A percentile compares a stretch with the other conserved stretches of the same genome.
phyloP scores from a whole-genome alignment of 1,140 invertebrate species.

The Drosophila bocqueti region DNA sequence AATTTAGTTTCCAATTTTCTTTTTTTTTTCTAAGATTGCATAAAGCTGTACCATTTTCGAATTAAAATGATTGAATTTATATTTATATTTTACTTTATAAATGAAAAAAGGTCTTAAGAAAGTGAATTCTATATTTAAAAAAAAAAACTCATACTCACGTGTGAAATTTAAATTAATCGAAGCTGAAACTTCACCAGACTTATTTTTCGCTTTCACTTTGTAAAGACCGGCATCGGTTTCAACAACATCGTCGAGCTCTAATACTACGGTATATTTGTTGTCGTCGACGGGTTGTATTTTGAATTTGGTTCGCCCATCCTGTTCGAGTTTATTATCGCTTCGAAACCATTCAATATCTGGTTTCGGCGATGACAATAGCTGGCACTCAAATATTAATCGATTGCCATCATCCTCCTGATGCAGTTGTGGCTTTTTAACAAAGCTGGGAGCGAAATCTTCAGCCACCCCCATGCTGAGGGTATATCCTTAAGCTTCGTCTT shows the following conservation, averaged over 20 bases:
- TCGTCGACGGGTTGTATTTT: constrained; percentile 93
- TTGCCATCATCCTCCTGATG: constrained; percentile 98
- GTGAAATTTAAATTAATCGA: constrained; percentile 99
- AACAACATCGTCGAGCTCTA: constrained; percentile 97
- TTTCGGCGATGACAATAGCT: constrained; percentile 94
- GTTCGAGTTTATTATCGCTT: constrained; percentile 92
- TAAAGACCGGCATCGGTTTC: constrained; percentile 98
- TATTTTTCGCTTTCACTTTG: constrained; percentile 99
- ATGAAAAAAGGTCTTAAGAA: background rate
- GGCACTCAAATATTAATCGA: constrained; percentile 97
- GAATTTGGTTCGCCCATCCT: constrained; percentile 93
- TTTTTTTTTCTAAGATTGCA: too few species aligned
- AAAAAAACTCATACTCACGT: constrained; percentile 90
- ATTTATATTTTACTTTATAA: background rate
- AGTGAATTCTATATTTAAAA: background rate
- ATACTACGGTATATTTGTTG: constrained; percentile 95
- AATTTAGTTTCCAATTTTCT: too few species aligned
- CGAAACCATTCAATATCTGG: constrained; percentile 97
- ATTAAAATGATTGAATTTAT: background rate
- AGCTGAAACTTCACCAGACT: constrained; percentile 98
- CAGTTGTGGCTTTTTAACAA: constrained; percentile 98
- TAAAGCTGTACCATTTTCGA: background rate
- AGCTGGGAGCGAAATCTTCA: constrained; percentile 98
- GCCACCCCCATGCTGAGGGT: constrained; percentile 84
- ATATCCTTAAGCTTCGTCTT: constrained; percentile 59